Base-by-base conservation (phyloP, 2,888 invertebrate species). In the Hemistola chrysoprasaria region DNA sequence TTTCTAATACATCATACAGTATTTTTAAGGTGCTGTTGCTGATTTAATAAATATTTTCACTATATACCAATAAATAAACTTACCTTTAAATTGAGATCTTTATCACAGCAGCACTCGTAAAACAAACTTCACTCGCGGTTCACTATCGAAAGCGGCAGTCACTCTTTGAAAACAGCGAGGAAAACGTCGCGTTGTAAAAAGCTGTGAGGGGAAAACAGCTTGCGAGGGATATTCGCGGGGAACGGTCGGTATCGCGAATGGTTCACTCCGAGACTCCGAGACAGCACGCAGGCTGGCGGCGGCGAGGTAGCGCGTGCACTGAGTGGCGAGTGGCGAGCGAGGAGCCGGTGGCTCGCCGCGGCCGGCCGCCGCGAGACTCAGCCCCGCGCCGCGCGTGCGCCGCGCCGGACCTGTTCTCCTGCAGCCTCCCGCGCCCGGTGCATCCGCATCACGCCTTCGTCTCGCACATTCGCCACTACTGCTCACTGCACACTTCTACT, bases 271-370 rank as follows among this genome's bases (percentile, higher is more conserved):
- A 48, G 65, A 50, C 61, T 50, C 61, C 54, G 65, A 27, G 49
- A 51, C 57, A 55, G 55, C 59, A 52, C 57, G 77, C 81, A 76
- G 69, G 76, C 70, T 76, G 70, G 68, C 78, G 74, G 75, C 78
- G 71, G 79, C 79, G 61, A 75, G 78, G 80, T 84, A 71, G 78
- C 84, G 82, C 83, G 81, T 72, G 78, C 76, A 85, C 86, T 85
- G 85, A 84, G 73, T 68, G 74, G 61, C 66, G 68, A 27, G 56
- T 59, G 61, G 65, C 65, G 59, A 65, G 67, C 26, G 44, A 23
- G 36, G 24, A 40, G 71, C 61, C 61, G 64, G 30, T 65, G 66
- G 43, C 71, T 74, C 71, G 67, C 60, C 34, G 60, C 64, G 55
- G 68, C 63, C 67, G 69, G 65, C 71, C 65, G 66, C 64, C 64